These are phyloP conservation scores for Liodrosophila aerea DNA, from an alignment of 2,888 invertebrate species.

Conservation along the genomic window DNA sequence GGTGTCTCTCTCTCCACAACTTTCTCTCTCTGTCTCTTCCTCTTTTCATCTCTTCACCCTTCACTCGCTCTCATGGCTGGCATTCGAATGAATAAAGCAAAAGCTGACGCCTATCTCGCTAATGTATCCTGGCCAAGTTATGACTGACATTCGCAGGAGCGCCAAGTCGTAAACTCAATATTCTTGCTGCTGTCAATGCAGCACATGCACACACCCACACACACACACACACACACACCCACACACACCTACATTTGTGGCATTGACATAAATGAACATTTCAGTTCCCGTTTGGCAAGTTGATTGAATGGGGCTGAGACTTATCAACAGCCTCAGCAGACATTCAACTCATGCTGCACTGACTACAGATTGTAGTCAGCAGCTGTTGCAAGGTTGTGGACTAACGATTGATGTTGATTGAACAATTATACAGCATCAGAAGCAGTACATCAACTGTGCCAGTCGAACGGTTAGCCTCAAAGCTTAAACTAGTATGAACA, in stretches of 20 bases:
- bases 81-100: constrained; percentile 59
- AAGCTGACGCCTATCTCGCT: constrained; percentile 52
- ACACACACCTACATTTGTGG: constrained; percentile 21
- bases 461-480: too few relatives aligned
- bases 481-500: too few relatives aligned
- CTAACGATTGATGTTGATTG: too few relatives aligned
- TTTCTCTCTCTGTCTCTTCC: background rate
- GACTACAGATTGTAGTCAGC: background rate
- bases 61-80: constrained; percentile 7
- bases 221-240: background rate
- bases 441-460: too few relatives aligned
- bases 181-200: constrained; percentile 53
- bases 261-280: constrained; percentile 44
- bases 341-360: too few relatives aligned
- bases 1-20: background rate
- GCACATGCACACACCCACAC: constrained; percentile 18
- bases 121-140: constrained; percentile 56
- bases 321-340: constrained; percentile 35
- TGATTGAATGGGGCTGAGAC: constrained; percentile 48
- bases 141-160: constrained; percentile 51
- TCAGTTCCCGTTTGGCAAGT: constrained; percentile 27
- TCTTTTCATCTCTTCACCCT: background rate
- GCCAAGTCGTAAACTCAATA: constrained; percentile 53
- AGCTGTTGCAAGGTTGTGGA: too few relatives aligned
- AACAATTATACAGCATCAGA: too few relatives aligned